Base-by-base conservation (phyloP, 2,797 vertebrate genomes). In the Alosa sapidissima region DNA sequence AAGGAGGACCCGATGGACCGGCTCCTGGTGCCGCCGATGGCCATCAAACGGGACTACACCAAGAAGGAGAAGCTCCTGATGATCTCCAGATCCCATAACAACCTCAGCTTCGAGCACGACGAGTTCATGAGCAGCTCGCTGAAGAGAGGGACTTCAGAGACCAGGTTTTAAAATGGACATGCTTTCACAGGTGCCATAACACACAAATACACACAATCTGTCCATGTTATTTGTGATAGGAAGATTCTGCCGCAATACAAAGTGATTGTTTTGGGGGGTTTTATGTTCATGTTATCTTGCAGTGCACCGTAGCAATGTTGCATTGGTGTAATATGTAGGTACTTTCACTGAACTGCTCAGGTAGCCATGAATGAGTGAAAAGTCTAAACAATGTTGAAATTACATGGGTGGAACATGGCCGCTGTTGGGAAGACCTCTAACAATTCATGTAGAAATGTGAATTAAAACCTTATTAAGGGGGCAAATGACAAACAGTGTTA, bases 51-150 rank as follows among this genome's bases (percentile, higher is more conserved):
- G 14, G 97, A 98, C 92, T 99, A 97, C 86, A 99, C 97, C 65
- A 98, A 99, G 91, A 97, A 98, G 48, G 98, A 99, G 91, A 99
- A 99, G 91, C 96, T 99, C 87, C 96, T 99, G 48, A 99, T 99
- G 98, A 99, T 99, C 88, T 99, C 98, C 8, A 96, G 97, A 89
- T 99, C 98, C 2, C 98, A 99, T 81, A 99, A 99, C 89, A 99
- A 99, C 89, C 95, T 99, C 90, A 99, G 97, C 93, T 99, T 99
- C 87, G 98, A 99, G 93, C 97, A 97, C 2, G 97, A 98, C 45
- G 97, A 99, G 85, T 97, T 97, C 89, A 95, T 97, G 92, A 97
- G 96, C 96, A 97, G 96, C 92, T 94, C 96, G 28, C 90, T 99
- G 89, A 99, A 98, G 90, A 95, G 97, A 87, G 98, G 98, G 83